Conservation (phyloP, 2,113 vertebrate genomes). For the Cygnus buccinator region DNA sequence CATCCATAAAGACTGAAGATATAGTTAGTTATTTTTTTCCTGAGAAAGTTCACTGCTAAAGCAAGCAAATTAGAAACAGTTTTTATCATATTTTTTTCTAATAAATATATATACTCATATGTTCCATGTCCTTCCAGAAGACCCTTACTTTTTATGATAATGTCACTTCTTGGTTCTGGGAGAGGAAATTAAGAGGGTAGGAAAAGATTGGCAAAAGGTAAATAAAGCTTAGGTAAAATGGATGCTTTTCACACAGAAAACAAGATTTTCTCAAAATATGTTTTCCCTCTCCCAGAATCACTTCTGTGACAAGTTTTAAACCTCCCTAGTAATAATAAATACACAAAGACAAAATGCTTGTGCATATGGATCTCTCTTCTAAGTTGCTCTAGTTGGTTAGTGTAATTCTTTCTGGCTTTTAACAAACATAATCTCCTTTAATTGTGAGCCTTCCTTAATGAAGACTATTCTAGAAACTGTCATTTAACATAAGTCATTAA, state of each 20-base stretch:
- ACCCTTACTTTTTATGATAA: neutral
- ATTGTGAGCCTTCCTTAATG: constrained; percentile 28
- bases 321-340: neutral
- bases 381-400: neutral
- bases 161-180: neutral
- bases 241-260: neutral
- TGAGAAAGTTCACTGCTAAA: constrained; percentile 2
- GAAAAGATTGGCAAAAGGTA: neutral
- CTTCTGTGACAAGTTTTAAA: neutral
- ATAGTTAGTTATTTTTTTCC: neutral
- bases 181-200: neutral
- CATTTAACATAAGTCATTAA: constrained; percentile 65
- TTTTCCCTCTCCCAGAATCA: neutral
- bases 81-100: constrained; percentile 9
- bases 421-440: constrained; percentile 45
- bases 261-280: neutral
- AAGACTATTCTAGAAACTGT: constrained; percentile 48
- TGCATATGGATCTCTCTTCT: neutral
- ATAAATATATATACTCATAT: no score
- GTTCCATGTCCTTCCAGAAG: neutral
- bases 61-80: neutral
- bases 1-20: neutral
- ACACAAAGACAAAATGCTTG: neutral
- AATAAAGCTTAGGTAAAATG: neutral
- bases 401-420: constrained; percentile 32